Base-by-base conservation (phyloP, 2,113 vertebrate species). In the Glaucidium brasilianum region DNA sequence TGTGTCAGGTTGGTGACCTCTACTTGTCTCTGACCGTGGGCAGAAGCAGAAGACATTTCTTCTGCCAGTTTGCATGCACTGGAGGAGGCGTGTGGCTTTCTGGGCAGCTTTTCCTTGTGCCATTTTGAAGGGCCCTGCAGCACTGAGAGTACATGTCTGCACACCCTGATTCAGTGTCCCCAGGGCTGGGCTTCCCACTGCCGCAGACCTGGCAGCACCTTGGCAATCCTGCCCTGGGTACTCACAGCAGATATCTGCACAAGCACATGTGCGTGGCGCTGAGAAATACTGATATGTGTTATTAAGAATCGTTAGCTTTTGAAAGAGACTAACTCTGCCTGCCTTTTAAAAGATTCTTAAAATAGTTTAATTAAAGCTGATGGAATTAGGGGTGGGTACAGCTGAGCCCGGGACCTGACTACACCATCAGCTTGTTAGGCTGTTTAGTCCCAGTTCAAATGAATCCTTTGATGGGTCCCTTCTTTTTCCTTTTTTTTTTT, bases 241-340 rank as follows among this genome's bases (percentile, higher is more conserved):
- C n/a, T 35, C 21, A 3, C 5, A 39, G 58, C 35, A 83, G 72
- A 4, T 55, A 26, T 2, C 67, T 50, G 85, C 81, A 27, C 58
- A 6, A 67, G 52, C 17, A 49, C 67, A 8, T 0, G 3, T 43
- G 34, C 2, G 0, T 64, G 53, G 58, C 3, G 0, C 22, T 30
- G 45, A 25, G 83, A 41, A 85, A 18, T 29, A 39, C 58, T 45
- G 49, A 15, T 13, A 6, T 0, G 17, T 55, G 10, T 37, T 35
- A 14, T 1, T 41, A 45, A 32, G 37, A 52, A 55, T 30, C 0
- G 0, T 35, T 68, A 34, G 19, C 30, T 90, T 52, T 49, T 66
- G 62, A 34, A 47, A 69, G 53, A 69, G 9, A 12, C 9, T 63
- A 7, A 41, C 56, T 72, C 74, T 92, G 58, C 37, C 73, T 73